Conservation (phyloP, 2,797 vertebrate species). For the Natrix natrix region DNA sequence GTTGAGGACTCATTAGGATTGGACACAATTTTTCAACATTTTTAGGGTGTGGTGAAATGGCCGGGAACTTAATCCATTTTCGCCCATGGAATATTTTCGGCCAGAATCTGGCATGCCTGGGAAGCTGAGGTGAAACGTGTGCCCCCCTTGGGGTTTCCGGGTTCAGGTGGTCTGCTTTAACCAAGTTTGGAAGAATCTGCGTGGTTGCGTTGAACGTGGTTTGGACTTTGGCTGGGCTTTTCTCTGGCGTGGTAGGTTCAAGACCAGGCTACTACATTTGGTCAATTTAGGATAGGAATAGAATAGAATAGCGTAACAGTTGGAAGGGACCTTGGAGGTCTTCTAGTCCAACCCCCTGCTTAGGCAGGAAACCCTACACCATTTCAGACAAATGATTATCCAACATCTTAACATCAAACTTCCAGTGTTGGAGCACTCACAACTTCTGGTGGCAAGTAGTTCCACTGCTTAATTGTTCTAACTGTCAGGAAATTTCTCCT, state of each 20-base stretch:
- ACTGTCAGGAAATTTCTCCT: background rate
- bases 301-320: too few relatives aligned
- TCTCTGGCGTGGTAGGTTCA: background rate
- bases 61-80: background rate
- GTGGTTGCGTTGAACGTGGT: too few relatives aligned
- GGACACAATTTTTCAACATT: background rate
- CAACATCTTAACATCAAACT: background rate
- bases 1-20: background rate
- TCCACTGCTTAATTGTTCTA: rapidly evolving
- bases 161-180: background rate
- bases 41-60: too few relatives aligned
- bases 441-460: background rate
- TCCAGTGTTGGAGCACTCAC: background rate
- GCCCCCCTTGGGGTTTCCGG: background rate
- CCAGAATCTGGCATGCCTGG: background rate
- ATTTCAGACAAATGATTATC: background rate
- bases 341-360: background rate
- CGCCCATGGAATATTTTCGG: background rate
- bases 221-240: background rate
- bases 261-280: background rate
- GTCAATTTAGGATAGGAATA: background rate
- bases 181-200: background rate
- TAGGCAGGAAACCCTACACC: background rate
- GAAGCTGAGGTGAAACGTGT: background rate
- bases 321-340: background rate